phyloP scores from a whole-genome alignment of 2,888 invertebrate genomes.

The Dryadula phaetusa region DNA sequence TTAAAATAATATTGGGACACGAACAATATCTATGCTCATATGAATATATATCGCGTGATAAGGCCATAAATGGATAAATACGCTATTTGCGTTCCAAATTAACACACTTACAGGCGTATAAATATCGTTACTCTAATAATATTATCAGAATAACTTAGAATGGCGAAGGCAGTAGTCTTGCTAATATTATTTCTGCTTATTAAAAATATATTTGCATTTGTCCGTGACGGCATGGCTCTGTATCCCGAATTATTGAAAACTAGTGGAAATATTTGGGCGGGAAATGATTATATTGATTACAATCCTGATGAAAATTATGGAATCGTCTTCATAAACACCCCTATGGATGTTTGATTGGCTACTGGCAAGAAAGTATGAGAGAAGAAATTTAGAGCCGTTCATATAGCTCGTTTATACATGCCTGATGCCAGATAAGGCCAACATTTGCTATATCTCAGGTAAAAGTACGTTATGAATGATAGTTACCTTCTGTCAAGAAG shows the following conservation, averaged over 20 bases:
- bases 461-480: not conserved
- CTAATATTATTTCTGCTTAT: conserved; percentile 53
- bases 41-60: conserved; percentile 16
- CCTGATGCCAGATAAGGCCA: not conserved
- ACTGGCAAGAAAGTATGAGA: not conserved
- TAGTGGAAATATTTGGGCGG: conserved; percentile 53
- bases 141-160: conserved; percentile 48
- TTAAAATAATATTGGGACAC: not conserved
- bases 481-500: too few species aligned
- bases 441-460: not conserved
- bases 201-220: conserved; percentile 48
- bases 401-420: too few species aligned
- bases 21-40: not conserved
- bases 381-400: too few species aligned
- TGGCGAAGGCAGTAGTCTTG: conserved; percentile 58
- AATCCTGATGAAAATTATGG: conserved; percentile 47
- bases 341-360: conserved; percentile 5
- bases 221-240: conserved; percentile 60
- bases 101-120: conserved; percentile 30
- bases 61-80: conserved; percentile 5
- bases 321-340: conserved; percentile 1
- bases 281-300: conserved; percentile 70
- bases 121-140: conserved; percentile 1
- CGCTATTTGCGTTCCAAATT: conserved; percentile 34
- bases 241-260: conserved; percentile 67